Evolutionary conservation across 2,888 invertebrate species (phyloP).

Genomic region (Dione juno): DNA sequence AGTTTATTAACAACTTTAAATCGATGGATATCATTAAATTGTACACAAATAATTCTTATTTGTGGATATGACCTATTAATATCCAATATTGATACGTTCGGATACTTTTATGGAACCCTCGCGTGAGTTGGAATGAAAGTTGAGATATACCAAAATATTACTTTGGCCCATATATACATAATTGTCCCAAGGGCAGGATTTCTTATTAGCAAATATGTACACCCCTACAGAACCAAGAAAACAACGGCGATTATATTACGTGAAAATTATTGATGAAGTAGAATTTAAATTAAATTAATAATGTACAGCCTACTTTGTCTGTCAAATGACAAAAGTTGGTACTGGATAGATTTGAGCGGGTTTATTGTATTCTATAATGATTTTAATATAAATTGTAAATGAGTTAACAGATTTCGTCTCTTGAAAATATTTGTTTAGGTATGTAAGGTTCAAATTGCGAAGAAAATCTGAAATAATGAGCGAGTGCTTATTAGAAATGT

Average conservation of each 20-base stretch:
- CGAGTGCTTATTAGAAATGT: not conserved
- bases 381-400: constrained; percentile 24
- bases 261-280: constrained; percentile 41
- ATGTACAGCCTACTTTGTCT: constrained; percentile 40
- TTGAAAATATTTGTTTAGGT: not conserved
- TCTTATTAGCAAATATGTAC: constrained; percentile 1
- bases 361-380: constrained; percentile 17
- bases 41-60: not conserved
- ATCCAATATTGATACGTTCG: not conserved
- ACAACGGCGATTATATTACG: constrained; percentile 30
- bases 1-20: not conserved
- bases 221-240: not conserved
- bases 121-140: not conserved
- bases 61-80: not conserved
- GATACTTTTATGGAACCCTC: not conserved
- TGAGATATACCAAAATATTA: not conserved
- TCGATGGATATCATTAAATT: not conserved
- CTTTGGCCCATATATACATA: not conserved
- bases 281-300: constrained; percentile 44
- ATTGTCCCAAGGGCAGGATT: not conserved
- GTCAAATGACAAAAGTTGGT: constrained; percentile 38
- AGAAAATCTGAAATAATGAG: not conserved
- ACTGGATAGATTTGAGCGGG: constrained; percentile 6
- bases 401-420: constrained; percentile 4
- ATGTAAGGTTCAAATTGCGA: not conserved